Evolutionary conservation across 2,888 invertebrate species (phyloP).

Genomic region (Hyalella azteca): DNA sequence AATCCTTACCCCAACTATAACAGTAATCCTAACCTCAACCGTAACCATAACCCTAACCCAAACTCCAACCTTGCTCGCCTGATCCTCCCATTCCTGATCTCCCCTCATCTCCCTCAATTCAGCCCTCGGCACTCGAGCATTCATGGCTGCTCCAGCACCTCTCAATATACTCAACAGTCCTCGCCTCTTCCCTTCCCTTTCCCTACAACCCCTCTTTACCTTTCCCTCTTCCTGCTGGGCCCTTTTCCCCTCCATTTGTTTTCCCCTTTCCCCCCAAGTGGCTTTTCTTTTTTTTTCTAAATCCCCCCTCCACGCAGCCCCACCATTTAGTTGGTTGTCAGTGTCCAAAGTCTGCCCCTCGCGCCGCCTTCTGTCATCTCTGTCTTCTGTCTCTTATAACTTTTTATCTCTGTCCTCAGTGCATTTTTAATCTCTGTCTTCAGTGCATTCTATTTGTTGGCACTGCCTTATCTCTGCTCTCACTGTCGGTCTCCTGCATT

Average conservation of each 20-base stretch:
- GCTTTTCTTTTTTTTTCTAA: constrained; percentile 7
- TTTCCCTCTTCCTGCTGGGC: neutral
- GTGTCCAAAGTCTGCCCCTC: neutral
- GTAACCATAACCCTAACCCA: too few species aligned
- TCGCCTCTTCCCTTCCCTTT: neutral
- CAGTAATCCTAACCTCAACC: neutral
- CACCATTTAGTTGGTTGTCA: neutral
- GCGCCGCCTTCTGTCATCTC: neutral
- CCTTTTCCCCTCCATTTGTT: neutral
- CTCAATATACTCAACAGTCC: neutral
- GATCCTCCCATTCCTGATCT: neutral
- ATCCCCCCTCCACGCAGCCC: neutral
- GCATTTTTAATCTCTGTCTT: too few species aligned
- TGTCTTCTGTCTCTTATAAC: too few species aligned
- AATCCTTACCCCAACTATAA: neutral
- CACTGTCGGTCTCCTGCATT: too few species aligned
- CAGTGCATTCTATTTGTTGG: too few species aligned
- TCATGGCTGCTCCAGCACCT: neutral
- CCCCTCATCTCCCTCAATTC: neutral
- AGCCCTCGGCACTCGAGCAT: neutral
- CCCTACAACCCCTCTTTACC: neutral
- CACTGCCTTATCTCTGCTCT: too few species aligned
- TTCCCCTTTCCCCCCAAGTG: neutral
- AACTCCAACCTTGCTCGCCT: neutral
- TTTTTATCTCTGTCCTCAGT: too few species aligned